A percentile compares a stretch with the other conserved stretches of the same genome.
Conservation (phyloP, 2,113 vertebrate genomes). For the Hemicordylus capensis region DNA sequence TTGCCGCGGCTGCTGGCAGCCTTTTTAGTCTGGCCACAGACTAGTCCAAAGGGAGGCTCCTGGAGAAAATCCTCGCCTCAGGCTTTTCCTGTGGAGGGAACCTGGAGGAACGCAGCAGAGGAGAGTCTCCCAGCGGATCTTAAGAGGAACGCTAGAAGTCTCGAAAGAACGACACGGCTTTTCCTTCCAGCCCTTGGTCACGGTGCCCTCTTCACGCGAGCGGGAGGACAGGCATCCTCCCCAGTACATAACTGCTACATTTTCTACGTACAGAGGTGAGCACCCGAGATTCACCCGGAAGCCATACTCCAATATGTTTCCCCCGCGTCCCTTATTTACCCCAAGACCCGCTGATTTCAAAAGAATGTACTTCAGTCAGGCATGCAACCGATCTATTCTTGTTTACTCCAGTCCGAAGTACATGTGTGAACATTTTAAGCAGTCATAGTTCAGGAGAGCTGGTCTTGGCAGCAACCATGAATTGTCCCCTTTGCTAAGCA, state of each 20-base stretch:
- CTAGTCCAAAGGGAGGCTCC: slow-evolving; percentile 2
- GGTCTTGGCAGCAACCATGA: no score
- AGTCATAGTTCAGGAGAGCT: background rate
- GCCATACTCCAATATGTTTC: background rate
- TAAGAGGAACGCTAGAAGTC: background rate
- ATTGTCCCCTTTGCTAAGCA: no score
- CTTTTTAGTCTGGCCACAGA: background rate
- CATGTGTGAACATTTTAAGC: no score
- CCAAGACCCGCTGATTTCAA: background rate
- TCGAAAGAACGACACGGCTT: background rate
- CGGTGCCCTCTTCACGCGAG: background rate
- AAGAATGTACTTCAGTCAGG: background rate
- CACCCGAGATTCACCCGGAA: no score
- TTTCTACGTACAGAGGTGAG: no score
- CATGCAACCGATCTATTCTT: background rate
- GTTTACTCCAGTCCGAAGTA: background rate
- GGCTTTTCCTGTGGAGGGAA: slow-evolving; percentile 2
- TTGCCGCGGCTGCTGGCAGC: background rate
- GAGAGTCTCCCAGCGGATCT: background rate
- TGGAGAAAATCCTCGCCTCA: background rate
- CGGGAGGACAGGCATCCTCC: background rate
- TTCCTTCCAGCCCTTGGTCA: background rate
- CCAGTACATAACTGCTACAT: background rate
- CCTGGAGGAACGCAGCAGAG: background rate
- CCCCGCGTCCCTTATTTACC: background rate